Evolutionary conservation across 2,797 vertebrate genomes (phyloP), one percentile per base, ranked within the genome.

Genomic region (Protosalanx chinensis): DNA sequence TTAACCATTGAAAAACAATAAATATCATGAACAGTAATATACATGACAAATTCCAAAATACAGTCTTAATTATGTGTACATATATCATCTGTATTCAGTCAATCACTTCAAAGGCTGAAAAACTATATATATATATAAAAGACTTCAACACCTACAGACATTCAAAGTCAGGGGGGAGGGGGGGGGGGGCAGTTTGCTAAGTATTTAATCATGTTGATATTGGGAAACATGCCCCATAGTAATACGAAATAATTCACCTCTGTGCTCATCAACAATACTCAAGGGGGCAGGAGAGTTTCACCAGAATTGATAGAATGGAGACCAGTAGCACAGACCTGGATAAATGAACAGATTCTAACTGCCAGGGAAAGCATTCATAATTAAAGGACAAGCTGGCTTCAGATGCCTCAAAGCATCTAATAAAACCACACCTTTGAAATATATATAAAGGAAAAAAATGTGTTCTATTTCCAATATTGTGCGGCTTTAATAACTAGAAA

Each of bases 231-330:
- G 33, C 33, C 37, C 37, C 37, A 41, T 41, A 41, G 37, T 41
- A 20, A 56, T 13, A 3, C 23, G 4, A 16, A 4, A n/a, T 46
- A 18, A 49, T 72, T 37, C 30, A 72, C 61, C n/a, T 18, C 12
- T 67, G 16, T 53, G 51, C 51, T 53, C 6, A n/a, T 56, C 27
- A 1, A 32, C 57, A 13, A 61, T 67, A 70, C 85, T 81, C 76
- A 71, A 83, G 84, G 72, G 81, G 85, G 82, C 83, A 86, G 81
- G 62, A 84, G 77, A 81, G 83, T 20, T 64, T 68, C 37, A 78
- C 53, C 18, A 56, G 51, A 56, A n/a, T 5, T 16, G 51, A 7
- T n/a, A 56, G 18, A n/a, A 7, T 53, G 51, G 18, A n/a, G 15
- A n/a, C 5, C 41, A 12, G 51, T 56, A 16, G 51, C 15, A 56